Percentiles rank a stretch among this genome's conserved stretches.
Evolutionary conservation across 2,888 invertebrate species (phyloP).

Genomic region (Hartigia nigra): DNA sequence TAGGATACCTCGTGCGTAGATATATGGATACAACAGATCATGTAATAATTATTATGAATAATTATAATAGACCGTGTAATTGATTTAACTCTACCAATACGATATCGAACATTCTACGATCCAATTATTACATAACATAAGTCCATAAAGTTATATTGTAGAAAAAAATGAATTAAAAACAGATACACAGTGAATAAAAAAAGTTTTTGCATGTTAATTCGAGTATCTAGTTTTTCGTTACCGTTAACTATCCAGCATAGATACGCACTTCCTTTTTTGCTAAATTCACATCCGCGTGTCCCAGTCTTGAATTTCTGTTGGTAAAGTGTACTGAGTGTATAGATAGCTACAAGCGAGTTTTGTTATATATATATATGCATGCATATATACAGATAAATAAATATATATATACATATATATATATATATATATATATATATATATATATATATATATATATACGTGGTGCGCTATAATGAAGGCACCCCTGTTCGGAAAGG

Average conservation of each 20-base stretch:
- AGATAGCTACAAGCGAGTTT: neutral
- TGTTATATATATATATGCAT: too few relatives aligned
- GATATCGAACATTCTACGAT: neutral
- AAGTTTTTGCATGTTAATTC: neutral
- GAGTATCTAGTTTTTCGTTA: neutral
- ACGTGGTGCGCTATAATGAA: conserved; percentile 41
- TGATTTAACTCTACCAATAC: neutral
- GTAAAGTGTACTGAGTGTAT: neutral
- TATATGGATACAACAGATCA: neutral
- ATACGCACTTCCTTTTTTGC: neutral
- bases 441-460: neutral
- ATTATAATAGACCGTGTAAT: neutral
- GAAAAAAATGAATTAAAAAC: neutral
- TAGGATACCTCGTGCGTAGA: neutral
- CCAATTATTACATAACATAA: neutral
- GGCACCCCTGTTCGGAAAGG: conserved; percentile 43
- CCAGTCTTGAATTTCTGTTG: neutral
- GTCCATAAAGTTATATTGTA: neutral
- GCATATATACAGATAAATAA: too few relatives aligned
- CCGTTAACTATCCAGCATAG: neutral
- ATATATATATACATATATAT: too few relatives aligned
- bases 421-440: neutral
- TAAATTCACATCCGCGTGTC: neutral
- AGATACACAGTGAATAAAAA: neutral
- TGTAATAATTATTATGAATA: neutral